Percentiles rank a stretch among this genome's conserved stretches.
These are phyloP conservation scores for Parochlus steinenii DNA, from an alignment of 2,888 invertebrate genomes.

Conservation along the genomic window DNA sequence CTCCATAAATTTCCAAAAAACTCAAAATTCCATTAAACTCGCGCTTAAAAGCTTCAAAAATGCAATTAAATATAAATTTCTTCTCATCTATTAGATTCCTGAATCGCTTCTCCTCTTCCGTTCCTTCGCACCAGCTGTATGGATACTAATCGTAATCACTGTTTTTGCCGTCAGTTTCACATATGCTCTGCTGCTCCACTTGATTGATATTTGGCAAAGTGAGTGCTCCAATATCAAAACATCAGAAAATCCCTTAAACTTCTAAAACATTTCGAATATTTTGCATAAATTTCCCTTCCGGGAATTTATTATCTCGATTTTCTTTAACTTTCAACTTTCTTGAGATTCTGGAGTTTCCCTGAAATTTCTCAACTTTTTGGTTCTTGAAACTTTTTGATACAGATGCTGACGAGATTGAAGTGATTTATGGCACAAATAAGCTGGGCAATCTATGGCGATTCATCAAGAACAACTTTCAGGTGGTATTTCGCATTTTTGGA, in stretches of 20 bases:
- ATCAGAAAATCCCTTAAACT: background rate
- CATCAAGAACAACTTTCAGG: constrained; percentile 2
- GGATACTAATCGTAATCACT: constrained; percentile 11
- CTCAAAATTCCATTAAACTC: no score
- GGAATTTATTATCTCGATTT: background rate
- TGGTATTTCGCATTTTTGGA: constrained; percentile 14
- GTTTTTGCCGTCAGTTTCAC: constrained; percentile 10
- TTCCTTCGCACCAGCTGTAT: constrained; percentile 3
- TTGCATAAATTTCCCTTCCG: no score
- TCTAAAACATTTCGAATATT: no score
- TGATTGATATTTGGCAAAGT: constrained; percentile 6
- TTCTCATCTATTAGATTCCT: constrained; percentile 2
- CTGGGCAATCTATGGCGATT: background rate
- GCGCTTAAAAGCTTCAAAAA: background rate
- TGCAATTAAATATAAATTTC: background rate
- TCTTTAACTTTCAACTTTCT: no score
- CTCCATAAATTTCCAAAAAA: no score
- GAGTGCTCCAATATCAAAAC: background rate
- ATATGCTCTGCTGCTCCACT: constrained; percentile 12
- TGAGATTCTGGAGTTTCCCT: no score
- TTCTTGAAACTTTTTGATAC: no score
- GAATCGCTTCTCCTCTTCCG: constrained; percentile 12
- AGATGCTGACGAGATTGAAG: no score
- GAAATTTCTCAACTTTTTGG: no score
- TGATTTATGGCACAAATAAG: background rate